Base-by-base conservation (phyloP, 2,113 vertebrate genomes). In the Chionis minor region DNA sequence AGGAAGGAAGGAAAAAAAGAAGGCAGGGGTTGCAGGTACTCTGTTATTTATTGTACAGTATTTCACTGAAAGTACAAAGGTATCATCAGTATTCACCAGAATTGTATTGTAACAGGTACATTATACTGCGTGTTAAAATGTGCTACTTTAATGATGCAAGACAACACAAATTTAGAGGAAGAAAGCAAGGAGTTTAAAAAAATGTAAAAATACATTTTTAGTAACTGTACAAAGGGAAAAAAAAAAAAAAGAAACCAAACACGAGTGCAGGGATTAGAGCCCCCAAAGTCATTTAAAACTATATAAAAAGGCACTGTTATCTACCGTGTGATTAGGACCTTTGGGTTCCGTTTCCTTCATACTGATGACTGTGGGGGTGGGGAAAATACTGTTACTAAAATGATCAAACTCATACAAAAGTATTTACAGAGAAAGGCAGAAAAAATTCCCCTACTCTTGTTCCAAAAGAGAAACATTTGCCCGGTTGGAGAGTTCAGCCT, bases 21-120 rank as follows among this genome's bases (percentile, higher is more conserved):
- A 79, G 81, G 56, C 90, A 10, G 74, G 71, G 97, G 40, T 95
- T 97, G 97, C 95, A 97, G 93, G 96, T 86, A 97, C 94, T 97
- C 97, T 96, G 97, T 98, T 98, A 98, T 97, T 98, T 98, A 98
- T 98, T 98, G 97, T 97, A 98, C 97, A 97, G 91, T 96, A 94
- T 97, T 97, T 97, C 94, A 97, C 95, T 97, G 98, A 88, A 97
- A 96, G 94, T 97, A 97, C 96, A 98, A 98, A 98, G 88, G 94
- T 97, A 98, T 98, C 97, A 98, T 98, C 97, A 96, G 90, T 96
- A 97, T 94, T 97, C 97, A 98, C 95, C 94, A 98, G 97, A 98
- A 95, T 94, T 96, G 97, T 90, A 72, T 79, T 86, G 94, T 94
- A 96, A 94, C 84, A 66, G 91, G 97, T 89, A 96, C 22, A 84